phyloP scores from a whole-genome alignment of 2,888 invertebrate species.

The Octonoba sinensis region DNA sequence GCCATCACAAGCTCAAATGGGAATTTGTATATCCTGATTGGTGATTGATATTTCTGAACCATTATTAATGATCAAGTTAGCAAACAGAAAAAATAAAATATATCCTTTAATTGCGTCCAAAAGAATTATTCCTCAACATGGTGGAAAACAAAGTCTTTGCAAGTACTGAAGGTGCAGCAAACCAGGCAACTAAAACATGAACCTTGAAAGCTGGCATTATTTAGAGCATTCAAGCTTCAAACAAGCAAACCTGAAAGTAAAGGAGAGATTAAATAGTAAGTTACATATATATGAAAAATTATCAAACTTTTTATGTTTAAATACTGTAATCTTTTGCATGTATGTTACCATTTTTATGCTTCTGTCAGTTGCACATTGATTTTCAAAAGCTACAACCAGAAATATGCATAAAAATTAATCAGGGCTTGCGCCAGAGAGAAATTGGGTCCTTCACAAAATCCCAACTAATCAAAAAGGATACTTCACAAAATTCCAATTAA shows the following conservation, averaged over 20 bases:
- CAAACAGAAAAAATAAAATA: slow-evolving; percentile 11
- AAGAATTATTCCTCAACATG: slow-evolving; percentile 30
- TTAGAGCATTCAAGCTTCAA: slow-evolving; percentile 11
- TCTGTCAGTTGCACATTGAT: no score
- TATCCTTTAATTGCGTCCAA: slow-evolving; percentile 5
- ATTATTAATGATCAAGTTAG: slow-evolving; percentile 73
- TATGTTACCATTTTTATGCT: no score
- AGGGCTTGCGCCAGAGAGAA: no score
- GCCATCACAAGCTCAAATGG: slow-evolving; percentile 97
- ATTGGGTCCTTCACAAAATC: no score
- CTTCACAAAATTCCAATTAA: no score
- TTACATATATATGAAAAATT: neutral
- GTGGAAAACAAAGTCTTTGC: slow-evolving; percentile 9
- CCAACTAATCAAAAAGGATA: no score
- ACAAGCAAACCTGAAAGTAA: slow-evolving; percentile 15
- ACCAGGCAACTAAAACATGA: slow-evolving; percentile 52
- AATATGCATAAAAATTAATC: no score
- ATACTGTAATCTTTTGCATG: no score
- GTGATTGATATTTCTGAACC: slow-evolving; percentile 96
- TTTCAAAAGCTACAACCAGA: no score
- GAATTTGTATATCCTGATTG: slow-evolving; percentile 93
- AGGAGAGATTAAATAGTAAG: neutral
- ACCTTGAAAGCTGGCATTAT: slow-evolving; percentile 37
- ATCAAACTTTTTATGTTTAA: no score
- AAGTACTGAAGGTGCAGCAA: neutral